Base-by-base conservation (phyloP, 2,888 invertebrate species). In the Prosapia bicincta region DNA sequence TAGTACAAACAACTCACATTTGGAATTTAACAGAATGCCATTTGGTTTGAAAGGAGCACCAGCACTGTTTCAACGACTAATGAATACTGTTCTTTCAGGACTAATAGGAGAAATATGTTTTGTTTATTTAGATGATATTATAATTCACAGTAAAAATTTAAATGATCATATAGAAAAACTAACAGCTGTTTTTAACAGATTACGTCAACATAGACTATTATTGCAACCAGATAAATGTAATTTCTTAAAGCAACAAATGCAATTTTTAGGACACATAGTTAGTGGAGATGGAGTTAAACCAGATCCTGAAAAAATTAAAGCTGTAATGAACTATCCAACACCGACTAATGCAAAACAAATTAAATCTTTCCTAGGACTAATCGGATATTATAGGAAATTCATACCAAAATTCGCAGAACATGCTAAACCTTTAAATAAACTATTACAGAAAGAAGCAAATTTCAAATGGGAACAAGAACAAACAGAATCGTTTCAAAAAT, bases 11-110 rank as follows among this genome's bases (percentile, higher is more conserved):
- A 26, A 79, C 78, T 81, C 82, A 3, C 80, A 83, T 71, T 83
- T 78, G 54, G 79, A 83, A 78, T 83, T 77, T 69, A 76, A 79
- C 0, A 66, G 79, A 0, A 82, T 83, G 82, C 81, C 82, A 5
- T 84, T 83, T 66, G 84, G 83, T 7, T 77, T 84, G 0, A 74
- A 78, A n/a, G 81, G 82, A 54, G 81, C 82, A 0, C 81, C 82
- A 6, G 78, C 79, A 3, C 81, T 81, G 2, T 84, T 83, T 76
- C 83, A 82, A 74, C 72, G 81, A 9, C 67, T 82, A 25, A 82
- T 83, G 81, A 81, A 83, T 69, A n/a, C 70, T 13, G 79, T 82
- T 3, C 74, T 83, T 9, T 38, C 76, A 0, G 82, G 80, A 26
- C 72, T 83, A 26, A 79, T 78, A 28, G 79, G 74, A 26, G 43